These are phyloP conservation scores for Coracopsis vasa DNA, from an alignment of 2,113 vertebrate genomes.

Conservation along the genomic window DNA sequence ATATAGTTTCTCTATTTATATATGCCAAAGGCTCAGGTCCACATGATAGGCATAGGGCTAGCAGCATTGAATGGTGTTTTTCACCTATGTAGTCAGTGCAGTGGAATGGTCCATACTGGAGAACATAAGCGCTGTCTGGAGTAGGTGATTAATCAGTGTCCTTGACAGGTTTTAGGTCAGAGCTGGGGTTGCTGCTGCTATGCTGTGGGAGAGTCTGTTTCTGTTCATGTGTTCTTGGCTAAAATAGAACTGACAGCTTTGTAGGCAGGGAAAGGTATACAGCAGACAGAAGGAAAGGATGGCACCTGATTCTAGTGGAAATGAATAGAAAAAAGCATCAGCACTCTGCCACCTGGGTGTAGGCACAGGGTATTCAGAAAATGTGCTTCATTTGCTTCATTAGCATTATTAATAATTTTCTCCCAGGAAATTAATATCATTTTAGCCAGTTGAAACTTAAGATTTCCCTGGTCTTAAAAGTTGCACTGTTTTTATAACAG, in stretches of 20 bases:
- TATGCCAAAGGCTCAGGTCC: neutral
- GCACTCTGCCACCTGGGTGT: fast-evolving
- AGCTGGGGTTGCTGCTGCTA: neutral
- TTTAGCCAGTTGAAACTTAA: neutral
- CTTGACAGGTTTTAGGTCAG: neutral
- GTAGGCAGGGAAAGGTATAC: neutral
- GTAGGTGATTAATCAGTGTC: neutral
- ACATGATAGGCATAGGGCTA: neutral
- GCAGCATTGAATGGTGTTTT: neutral
- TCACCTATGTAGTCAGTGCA: neutral
- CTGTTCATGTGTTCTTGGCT: neutral
- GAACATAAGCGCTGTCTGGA: neutral
- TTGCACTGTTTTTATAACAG: neutral
- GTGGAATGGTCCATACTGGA: fast-evolving
- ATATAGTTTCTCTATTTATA: neutral
- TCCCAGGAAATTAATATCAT: neutral
- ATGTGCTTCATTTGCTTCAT: neutral
- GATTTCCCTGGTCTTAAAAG: neutral
- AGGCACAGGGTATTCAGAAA: neutral
- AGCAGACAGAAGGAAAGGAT: neutral
- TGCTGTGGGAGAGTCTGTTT: neutral
- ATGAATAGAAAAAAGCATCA: neutral
- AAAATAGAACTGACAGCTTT: neutral
- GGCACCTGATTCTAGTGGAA: neutral
- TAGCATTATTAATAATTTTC: neutral